Evolutionary conservation across 2,113 vertebrate genomes (phyloP).

Genomic region (Cyanoramphus novaezelandiae): DNA sequence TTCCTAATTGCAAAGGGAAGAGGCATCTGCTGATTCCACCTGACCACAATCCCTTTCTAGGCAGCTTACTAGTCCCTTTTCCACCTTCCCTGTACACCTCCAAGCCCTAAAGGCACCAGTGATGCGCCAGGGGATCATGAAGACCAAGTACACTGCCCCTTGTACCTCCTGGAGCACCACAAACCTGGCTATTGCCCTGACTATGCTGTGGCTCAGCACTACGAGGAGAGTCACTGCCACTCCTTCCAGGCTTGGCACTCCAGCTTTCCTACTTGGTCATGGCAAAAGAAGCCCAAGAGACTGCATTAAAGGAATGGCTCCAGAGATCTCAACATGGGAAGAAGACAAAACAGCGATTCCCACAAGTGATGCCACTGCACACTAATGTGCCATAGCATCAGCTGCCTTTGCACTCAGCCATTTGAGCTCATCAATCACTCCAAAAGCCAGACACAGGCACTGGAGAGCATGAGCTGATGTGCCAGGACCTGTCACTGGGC

Average conservation of each 20-base stretch:
- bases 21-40: not conserved
- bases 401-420: not conserved
- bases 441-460: not conserved
- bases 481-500: not conserved
- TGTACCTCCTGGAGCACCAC: not conserved
- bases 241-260: not conserved
- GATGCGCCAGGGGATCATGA: not conserved
- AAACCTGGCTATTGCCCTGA: not conserved
- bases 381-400: accelerated
- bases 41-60: not conserved
- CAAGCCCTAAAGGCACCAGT: not conserved
- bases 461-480: accelerated
- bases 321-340: not conserved
- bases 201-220: not conserved
- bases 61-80: not conserved
- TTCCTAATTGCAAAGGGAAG: not conserved
- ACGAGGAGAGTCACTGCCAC: not conserved
- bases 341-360: accelerated
- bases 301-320: not conserved
- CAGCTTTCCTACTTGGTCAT: not conserved
- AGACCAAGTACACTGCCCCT: not conserved
- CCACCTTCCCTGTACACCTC: not conserved
- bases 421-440: not conserved
- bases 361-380: not conserved
- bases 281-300: not conserved